Evolutionary conservation across 2,797 vertebrate genomes (phyloP).

Genomic region (Parauchenoglanis punctatus): DNA sequence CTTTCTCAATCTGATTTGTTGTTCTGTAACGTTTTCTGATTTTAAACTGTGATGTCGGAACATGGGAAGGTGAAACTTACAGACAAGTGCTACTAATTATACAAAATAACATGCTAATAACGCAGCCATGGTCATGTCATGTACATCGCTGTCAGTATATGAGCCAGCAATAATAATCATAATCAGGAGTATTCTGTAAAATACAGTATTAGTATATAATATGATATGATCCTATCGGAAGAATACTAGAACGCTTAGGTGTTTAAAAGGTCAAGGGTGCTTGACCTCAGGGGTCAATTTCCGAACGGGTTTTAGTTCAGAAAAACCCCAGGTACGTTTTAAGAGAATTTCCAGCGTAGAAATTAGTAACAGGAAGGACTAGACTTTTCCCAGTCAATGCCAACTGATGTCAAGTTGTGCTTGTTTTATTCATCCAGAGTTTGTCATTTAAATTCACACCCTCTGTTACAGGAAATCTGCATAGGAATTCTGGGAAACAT

Average conservation of each 20-base stretch:
- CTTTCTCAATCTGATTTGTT: neutral
- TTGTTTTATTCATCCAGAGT: neutral
- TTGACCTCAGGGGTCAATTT: neutral
- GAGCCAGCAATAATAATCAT: neutral
- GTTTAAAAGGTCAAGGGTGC: neutral
- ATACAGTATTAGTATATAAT: neutral
- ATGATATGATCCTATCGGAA: neutral
- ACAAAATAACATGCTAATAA: neutral
- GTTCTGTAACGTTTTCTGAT: neutral
- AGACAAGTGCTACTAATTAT: neutral
- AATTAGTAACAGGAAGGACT: neutral
- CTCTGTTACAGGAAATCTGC: slow-evolving; percentile 87
- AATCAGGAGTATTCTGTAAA: neutral
- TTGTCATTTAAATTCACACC: neutral
- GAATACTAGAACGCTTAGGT: no score
- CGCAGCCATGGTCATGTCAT: neutral
- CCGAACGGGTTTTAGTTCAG: neutral
- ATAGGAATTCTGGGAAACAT: slow-evolving; percentile 97
- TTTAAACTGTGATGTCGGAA: neutral
- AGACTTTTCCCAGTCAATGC: neutral
- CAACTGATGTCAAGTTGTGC: neutral
- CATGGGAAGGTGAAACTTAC: neutral
- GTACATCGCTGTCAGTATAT: neutral
- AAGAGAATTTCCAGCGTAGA: neutral
- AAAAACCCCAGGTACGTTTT: neutral